These are phyloP conservation scores for Chelonoidis abingdonii DNA, from an alignment of 2,113 vertebrate species.

Conservation along the genomic window DNA sequence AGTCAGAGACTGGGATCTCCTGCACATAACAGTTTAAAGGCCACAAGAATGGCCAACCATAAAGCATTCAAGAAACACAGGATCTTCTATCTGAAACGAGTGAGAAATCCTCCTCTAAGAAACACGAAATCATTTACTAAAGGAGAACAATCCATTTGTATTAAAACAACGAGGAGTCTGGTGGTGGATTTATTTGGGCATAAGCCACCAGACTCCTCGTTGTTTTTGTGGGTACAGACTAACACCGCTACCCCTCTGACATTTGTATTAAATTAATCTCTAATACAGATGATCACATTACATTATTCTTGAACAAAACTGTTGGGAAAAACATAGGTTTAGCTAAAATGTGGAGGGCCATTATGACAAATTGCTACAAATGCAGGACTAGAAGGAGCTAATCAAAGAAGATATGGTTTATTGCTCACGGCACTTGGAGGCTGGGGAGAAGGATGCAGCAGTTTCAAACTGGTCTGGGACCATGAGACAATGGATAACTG, in stretches of 20 bases:
- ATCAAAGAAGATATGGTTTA: not conserved
- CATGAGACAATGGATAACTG: not conserved
- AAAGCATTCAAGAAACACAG: not conserved
- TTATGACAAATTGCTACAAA: not conserved
- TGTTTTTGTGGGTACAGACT: too few relatives aligned
- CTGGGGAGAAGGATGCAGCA: not conserved
- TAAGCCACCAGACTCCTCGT: too few relatives aligned
- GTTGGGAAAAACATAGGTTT: not conserved
- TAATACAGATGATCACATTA: not conserved
- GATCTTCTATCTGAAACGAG: not conserved
- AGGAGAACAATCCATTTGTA: not conserved
- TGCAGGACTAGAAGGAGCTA: not conserved
- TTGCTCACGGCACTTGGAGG: not conserved
- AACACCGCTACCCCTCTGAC: too few relatives aligned
- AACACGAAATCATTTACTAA: not conserved
- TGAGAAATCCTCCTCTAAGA: not conserved
- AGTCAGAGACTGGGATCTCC: not conserved
- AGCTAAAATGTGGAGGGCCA: not conserved
- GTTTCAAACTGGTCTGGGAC: not conserved
- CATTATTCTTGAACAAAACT: not conserved
- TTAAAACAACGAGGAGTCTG: not conserved
- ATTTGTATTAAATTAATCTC: not conserved
- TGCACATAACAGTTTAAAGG: not conserved
- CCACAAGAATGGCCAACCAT: accelerated
- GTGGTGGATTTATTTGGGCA: too few relatives aligned